Evolutionary conservation across 2,113 vertebrate species (phyloP), one percentile per base, ranked within the genome.

Genomic region (Microtus pennsylvanicus): DNA sequence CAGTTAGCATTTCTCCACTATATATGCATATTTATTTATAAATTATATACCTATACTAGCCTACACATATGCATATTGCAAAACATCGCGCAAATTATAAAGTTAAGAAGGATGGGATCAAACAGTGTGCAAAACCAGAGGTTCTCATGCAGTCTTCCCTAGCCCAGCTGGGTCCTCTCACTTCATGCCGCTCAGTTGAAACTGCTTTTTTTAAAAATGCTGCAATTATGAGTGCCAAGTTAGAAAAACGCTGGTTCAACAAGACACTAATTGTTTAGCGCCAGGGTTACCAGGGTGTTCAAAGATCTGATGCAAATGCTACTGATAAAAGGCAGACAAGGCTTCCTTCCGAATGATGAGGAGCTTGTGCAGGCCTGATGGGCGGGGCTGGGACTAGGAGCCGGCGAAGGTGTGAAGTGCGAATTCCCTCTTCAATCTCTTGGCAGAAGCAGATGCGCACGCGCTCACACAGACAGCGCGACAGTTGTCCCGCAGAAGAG

Each of bases 51-150:
- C 16, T 58, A 4, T 24, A 24, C 47, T 92, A 26, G 26, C 50
- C 61, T 38, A 83, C 19, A 61, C 89, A 76, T 87, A 38, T 26
- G 67, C 52, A 80, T 24, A 19, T 85, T 45, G 26, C 30, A 86
- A 94, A 95, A 72, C 14, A 19, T 81, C 85, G 58, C 28, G 30
- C 7, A 69, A 94, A 90, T 35, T 52, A 50, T 63, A 88, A 94
- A 94, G 42, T 55, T 81, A 58, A 80, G 30, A 90, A 58, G 58
- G 80, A 33, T 63, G 26, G 90, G 76, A 76, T 58, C 61, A 58
- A 58, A 58, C 58, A 85, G 76, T 75, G 12, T 16, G 47, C 72
- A 35, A 82, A 94, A 83, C n/a, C 81, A 35, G 75, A 82, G 3
- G 7, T 80, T 78, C 35, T 76, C 61, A 11, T 76, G 58, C 76